Conservation (phyloP, 2,888 invertebrate species). For the Tachina lurida region DNA sequence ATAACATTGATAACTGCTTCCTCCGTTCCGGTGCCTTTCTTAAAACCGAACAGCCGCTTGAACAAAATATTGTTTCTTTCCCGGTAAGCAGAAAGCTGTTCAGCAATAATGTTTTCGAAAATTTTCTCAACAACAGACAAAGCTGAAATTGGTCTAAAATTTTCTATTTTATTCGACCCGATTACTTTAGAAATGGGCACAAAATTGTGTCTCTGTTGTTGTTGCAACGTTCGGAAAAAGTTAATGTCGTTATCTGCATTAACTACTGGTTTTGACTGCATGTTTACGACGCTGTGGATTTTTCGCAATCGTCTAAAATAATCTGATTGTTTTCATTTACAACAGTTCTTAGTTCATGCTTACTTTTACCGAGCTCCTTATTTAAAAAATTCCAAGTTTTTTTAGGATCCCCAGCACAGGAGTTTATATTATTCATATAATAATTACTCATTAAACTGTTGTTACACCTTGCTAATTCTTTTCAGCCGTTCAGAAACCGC, state of each 20-base stretch:
- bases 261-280: too few species aligned
- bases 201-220: background rate
- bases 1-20: too few species aligned
- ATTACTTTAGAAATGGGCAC: background rate
- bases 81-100: too few species aligned
- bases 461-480: conserved; percentile 19
- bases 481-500: background rate
- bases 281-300: background rate
- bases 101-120: too few species aligned
- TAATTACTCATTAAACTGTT: conserved; percentile 8
- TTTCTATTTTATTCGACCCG: background rate
- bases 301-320: background rate
- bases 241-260: conserved; percentile 3
- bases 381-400: background rate
- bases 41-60: too few species aligned
- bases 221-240: background rate
- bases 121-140: too few species aligned
- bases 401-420: background rate
- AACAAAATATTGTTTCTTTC: too few species aligned
- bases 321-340: background rate
- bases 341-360: background rate
- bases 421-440: conserved; percentile 6
- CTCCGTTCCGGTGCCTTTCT: too few species aligned
- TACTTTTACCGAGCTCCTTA: background rate
- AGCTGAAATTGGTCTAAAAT: background rate